phyloP scores from a whole-genome alignment of 2,888 invertebrate species.

The Polydesmus complanatus region DNA sequence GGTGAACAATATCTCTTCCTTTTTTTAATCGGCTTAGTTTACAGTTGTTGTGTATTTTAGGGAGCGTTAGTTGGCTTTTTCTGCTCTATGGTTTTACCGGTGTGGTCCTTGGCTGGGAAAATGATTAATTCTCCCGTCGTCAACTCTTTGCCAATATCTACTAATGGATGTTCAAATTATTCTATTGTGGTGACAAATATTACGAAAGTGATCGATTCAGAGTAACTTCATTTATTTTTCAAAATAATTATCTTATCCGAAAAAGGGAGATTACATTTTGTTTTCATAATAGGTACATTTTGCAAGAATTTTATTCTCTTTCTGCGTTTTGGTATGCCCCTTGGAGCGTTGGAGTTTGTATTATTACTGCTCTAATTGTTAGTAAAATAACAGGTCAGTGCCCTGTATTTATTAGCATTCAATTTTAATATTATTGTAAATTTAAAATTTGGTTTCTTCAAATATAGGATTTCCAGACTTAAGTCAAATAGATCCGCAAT shows the following conservation, averaged over 20 bases:
- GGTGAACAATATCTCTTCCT: background rate
- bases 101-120: background rate
- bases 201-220: background rate
- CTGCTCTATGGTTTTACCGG: background rate
- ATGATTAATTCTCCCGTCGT: background rate
- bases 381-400: background rate
- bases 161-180: background rate
- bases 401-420: background rate
- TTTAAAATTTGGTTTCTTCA: background rate
- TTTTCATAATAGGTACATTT: background rate
- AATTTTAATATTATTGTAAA: background rate
- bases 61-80: background rate
- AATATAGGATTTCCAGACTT: background rate
- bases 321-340: background rate
- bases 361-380: background rate
- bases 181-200: background rate
- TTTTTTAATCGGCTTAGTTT: background rate
- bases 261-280: no score
- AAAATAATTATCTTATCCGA: no score
- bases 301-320: background rate
- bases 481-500: background rate
- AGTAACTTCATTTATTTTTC: no score
- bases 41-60: background rate
- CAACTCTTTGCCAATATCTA: background rate
- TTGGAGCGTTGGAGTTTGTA: background rate